A percentile compares a stretch with the other conserved stretches of the same genome.
These are phyloP conservation scores for Plusia festucae DNA, from an alignment of 2,888 invertebrate species.

Conservation along the genomic window DNA sequence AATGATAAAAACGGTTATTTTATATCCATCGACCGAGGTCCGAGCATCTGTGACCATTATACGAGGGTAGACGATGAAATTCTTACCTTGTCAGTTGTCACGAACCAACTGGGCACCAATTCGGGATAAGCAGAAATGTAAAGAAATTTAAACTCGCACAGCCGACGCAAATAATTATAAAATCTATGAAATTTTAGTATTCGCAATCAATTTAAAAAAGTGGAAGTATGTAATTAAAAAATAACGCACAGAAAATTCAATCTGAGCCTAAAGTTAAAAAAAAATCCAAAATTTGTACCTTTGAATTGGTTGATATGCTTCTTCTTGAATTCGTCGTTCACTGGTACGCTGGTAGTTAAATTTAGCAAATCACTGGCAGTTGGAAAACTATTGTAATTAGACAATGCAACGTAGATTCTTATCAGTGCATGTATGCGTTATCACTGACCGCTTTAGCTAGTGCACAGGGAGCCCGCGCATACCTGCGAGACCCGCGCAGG, in stretches of 20 bases:
- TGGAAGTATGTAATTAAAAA: background rate
- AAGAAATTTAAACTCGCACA: background rate
- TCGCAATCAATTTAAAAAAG: no score
- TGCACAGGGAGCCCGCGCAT: constrained; percentile 4
- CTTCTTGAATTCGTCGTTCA: background rate
- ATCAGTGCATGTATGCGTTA: background rate
- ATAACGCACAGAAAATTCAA: background rate
- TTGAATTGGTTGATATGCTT: no score
- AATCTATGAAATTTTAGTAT: no score
- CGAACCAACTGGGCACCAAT: background rate
- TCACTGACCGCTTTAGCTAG: background rate
- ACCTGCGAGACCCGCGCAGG: background rate
- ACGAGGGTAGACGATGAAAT: background rate
- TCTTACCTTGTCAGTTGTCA: background rate
- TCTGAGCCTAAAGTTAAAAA: background rate
- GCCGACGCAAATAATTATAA: background rate
- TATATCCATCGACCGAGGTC: no score
- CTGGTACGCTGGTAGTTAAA: no score
- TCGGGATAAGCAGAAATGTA: background rate
- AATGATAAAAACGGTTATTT: no score
- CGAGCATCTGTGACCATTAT: no score
- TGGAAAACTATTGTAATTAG: background rate
- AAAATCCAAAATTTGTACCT: background rate
- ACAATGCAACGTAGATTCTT: background rate
- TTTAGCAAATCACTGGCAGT: background rate